Evolutionary conservation across 2,113 vertebrate species (phyloP), one percentile per base, ranked within the genome.

Genomic region (Sceloporus tristichus): DNA sequence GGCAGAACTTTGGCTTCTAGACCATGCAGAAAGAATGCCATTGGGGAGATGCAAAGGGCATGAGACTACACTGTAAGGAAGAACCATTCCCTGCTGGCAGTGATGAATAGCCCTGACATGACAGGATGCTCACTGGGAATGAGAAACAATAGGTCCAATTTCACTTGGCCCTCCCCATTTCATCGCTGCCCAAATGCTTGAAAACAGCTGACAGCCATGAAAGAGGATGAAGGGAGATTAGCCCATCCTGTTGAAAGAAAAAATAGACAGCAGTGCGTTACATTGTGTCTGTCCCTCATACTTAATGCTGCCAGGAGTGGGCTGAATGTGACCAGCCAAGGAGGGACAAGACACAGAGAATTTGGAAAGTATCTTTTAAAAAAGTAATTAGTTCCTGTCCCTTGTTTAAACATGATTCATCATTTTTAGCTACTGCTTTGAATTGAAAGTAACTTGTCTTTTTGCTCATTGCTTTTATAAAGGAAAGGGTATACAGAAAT

Each of bases 161-260:
- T 92, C 91, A 92, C 83, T 89, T 85, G 73, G 87, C 93, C 83
- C 59, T 82, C 79, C 73, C 73, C 59, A 56, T 66, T 42, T 83
- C 59, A 27, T 38, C 53, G 87, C 93, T 90, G 92, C 92, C 92
- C 81, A 88, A 87, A 88, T 92, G 94, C 94, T 92, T 96, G 93
- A 94, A 96, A 96, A 95, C 95, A 96, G 95, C 95, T 96, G 96
- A 95, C 95, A 90, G 90, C 91, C 91, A 1, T 82, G 92, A 38
- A 82, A 85, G 89, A 93, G 95, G 95, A 96, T 94, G 92, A 95
- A 95, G 88, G 92, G 93, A 95, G 95, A 96, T 96, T 96, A 96
- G 79, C 94, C 75, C 91, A 86, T 88, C 14, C 90, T 76, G 94
- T 88, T 92, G 89, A 91, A 90, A 79, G 91, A 91, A 71, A 92